Conservation (phyloP, 2,797 vertebrate species). For the Microctenopoma lineatum region DNA sequence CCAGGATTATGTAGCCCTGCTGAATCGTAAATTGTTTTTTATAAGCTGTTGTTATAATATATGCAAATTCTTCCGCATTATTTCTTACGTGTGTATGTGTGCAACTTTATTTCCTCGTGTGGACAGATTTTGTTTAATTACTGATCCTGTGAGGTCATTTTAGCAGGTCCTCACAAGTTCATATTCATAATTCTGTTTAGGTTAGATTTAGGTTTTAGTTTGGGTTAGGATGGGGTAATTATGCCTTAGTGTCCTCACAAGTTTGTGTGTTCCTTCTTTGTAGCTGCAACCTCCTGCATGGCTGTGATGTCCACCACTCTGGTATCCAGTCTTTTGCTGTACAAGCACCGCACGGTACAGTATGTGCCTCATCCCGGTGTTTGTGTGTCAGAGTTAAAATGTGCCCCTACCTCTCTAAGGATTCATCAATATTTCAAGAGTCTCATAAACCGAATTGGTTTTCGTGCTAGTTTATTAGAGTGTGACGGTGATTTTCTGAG, state of each 20-base stretch:
- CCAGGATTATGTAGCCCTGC: constrained; percentile 36
- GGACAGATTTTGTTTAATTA: no score
- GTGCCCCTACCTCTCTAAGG: constrained; percentile 34
- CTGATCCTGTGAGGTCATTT: no score
- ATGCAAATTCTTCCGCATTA: constrained; percentile 26
- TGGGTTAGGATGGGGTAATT: no score
- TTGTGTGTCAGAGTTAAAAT: constrained; percentile 39
- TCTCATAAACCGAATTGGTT: constrained; percentile 66
- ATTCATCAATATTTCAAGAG: constrained; percentile 48
- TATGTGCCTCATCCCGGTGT: constrained; percentile 6
- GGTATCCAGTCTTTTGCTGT: constrained; percentile 86
- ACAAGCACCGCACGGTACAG: constrained; percentile 86
- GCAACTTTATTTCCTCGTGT: not conserved
- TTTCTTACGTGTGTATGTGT: constrained; percentile 17
- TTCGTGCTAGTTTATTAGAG: constrained; percentile 50
- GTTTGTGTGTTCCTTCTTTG: constrained; percentile 12
- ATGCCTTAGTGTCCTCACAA: no score
- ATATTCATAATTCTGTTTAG: no score
- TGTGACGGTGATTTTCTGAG: constrained; percentile 60
- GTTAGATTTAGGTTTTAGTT: no score
- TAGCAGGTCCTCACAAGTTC: no score
- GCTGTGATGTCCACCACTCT: constrained; percentile 88
- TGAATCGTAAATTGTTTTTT: constrained; percentile 29
- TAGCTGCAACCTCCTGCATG: constrained; percentile 84
- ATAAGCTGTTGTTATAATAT: constrained; percentile 26